Evolutionary conservation across 2,113 vertebrate genomes (phyloP), one percentile per base, ranked within the genome.

Genomic region (Rissa tridactyla): DNA sequence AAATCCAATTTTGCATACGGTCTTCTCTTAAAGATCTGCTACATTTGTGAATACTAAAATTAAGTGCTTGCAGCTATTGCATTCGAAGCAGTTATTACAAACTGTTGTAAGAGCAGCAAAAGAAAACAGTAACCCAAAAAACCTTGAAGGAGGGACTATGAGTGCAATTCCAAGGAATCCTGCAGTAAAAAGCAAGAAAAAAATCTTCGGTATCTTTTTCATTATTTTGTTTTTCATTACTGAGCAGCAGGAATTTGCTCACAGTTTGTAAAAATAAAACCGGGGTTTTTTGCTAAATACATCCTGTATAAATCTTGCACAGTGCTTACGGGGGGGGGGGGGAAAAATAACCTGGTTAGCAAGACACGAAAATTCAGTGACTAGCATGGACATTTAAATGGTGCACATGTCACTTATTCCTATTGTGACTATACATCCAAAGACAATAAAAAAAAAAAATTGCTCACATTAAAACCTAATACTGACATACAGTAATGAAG

Each of bases 121-220:
- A 85, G 49, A 66, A 81, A 84, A 52, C 15, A 49, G 8, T 7
- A 49, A 36, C 25, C 27, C 25, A 81, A 70, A 83, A 88, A 46
- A 55, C 4, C n/a, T 34, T 47, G 38, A 70, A 49, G 27, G 19
- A 66, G 80, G 42, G 12, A 30, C 32, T 61, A 0, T 7, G 62
- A 75, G 23, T 5, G 15, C 32, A 75, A 34, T 58, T 52, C 69
- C 1, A 1, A 61, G 6, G 30, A 90, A 90, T 20, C 5, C 11
- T 60, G 82, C 32, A 13, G 8, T 19, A 81, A 52, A 62, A 86
- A 54, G 25, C 13, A 81, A 86, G 11, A 3, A 68, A 60, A 78
- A 5, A 30, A 58, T 5, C 27, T 30, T 15, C 9, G 3, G 0
- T 0, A 4, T 42, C 79, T n/a, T 25, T 32, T 25, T 47, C 13